Conservation (phyloP, 2,888 invertebrate species). For the Anaspis maculata region DNA sequence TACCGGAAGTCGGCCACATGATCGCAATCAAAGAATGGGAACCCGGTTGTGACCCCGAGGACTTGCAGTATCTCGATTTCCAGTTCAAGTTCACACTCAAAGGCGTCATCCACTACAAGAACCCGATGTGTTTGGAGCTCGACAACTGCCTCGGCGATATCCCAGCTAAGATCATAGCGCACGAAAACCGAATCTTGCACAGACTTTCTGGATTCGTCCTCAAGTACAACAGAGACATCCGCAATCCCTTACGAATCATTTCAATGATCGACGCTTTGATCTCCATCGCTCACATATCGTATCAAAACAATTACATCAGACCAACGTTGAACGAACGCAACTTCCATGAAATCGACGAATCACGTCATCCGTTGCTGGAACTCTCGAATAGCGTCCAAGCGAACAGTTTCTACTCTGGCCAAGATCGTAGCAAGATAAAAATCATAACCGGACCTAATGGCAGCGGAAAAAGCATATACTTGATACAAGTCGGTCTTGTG, state of each 20-base stretch:
- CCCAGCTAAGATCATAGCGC: constrained; percentile 67
- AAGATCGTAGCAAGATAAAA: constrained; percentile 52
- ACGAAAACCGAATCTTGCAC: constrained; percentile 67
- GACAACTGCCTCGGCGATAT: constrained; percentile 73
- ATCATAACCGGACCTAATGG: constrained; percentile 86
- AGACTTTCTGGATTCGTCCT: constrained; percentile 33
- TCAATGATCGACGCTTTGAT: constrained; percentile 39
- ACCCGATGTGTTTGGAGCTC: constrained; percentile 51
- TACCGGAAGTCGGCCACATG: constrained; percentile 72
- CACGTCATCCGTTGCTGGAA: constrained; percentile 73
- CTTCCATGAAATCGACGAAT: constrained; percentile 34
- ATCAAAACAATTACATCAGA: constrained; percentile 33
- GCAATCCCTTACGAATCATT: constrained; percentile 32
- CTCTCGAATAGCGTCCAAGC: constrained; percentile 59
- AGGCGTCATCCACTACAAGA: constrained; percentile 37
- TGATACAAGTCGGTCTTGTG: constrained; percentile 75
- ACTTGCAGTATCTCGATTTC: constrained; percentile 55
- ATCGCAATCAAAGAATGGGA: constrained; percentile 65
- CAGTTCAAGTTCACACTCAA: constrained; percentile 50
- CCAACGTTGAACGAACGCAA: constrained; percentile 36
- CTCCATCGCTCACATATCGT: constrained; percentile 37
- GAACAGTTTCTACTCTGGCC: constrained; percentile 59
- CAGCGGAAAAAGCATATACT: constrained; percentile 85
- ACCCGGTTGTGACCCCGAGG: constrained; percentile 46
- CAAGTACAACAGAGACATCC: constrained; percentile 33